Evolutionary conservation across 2,113 vertebrate genomes (phyloP).

Genomic region (Strix aluco): DNA sequence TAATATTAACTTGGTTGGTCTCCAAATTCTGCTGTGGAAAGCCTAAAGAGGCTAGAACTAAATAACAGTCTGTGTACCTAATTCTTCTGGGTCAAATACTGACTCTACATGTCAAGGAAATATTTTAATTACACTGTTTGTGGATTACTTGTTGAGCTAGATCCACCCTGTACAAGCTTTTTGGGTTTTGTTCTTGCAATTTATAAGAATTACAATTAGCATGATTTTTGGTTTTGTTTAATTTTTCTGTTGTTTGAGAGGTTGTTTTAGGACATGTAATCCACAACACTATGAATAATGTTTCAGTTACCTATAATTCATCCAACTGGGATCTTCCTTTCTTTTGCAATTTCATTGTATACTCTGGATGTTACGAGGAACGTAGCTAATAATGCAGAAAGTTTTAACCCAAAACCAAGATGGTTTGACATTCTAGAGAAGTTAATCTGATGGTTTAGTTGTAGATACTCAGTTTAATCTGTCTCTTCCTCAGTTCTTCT

Average conservation of each 20-base stretch:
- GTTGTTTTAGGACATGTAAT: neutral
- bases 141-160: neutral
- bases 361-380: neutral
- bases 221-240: neutral
- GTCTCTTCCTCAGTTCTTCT: neutral
- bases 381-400: neutral
- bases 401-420: neutral
- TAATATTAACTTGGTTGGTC: conserved; percentile 47
- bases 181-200: neutral
- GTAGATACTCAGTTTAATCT: neutral
- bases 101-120: neutral
- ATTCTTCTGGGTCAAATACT: neutral
- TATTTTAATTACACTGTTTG: neutral
- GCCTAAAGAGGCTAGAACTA: conserved; percentile 2
- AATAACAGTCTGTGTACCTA: neutral
- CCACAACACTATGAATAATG: neutral
- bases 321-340: neutral
- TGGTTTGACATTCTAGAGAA: neutral
- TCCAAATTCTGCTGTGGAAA: conserved; percentile 37
- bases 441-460: neutral
- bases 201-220: neutral
- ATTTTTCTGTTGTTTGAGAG: neutral
- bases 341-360: neutral
- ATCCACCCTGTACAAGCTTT: neutral
- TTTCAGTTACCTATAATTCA: neutral